A percentile compares a stretch with the other conserved stretches of the same genome.
Evolutionary conservation across 2,888 invertebrate species (phyloP).

Genomic region (Chirona hameri): DNA sequence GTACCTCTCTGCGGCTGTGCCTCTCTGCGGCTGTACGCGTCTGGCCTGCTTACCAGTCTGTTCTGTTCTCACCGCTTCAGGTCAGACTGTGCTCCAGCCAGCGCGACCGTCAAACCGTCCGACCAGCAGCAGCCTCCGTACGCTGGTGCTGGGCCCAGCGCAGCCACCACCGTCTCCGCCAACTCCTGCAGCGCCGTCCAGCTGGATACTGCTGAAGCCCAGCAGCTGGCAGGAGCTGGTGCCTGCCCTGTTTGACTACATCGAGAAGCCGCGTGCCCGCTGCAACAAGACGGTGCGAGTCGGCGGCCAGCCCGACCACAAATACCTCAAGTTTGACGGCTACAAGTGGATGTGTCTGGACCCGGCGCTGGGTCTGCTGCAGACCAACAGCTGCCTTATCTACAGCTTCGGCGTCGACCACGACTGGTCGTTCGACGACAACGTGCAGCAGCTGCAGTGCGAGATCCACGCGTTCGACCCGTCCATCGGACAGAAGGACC

Average conservation of each 20-base stretch:
- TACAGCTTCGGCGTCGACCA: conserved; percentile 37
- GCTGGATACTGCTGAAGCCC: neutral
- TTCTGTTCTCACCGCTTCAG: too few relatives aligned
- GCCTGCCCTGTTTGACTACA: neutral
- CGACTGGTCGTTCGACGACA: conserved; percentile 41
- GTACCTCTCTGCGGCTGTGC: too few relatives aligned
- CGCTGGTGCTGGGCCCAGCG: too few relatives aligned
- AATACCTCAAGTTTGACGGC: neutral
- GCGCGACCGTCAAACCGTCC: too few relatives aligned
- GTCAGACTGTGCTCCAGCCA: too few relatives aligned
- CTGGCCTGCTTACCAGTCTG: too few relatives aligned
- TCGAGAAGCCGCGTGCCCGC: neutral
- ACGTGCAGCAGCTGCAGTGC: conserved; percentile 42
- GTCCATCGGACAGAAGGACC: conserved; percentile 34
- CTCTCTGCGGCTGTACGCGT: too few relatives aligned
- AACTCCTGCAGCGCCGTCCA: neutral
- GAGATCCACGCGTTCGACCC: conserved; percentile 47
- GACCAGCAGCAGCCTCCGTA: too few relatives aligned
- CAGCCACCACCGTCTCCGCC: too few relatives aligned
- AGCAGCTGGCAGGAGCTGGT: neutral
- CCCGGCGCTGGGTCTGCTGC: neutral
- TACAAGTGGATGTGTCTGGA: conserved; percentile 26
- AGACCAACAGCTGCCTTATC: conserved; percentile 30
- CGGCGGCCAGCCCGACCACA: neutral
- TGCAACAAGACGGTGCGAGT: neutral